Evolutionary conservation across 1,140 invertebrate genomes (phyloP), one percentile per base, ranked within the genome.

Genomic region (Phortica variegata): DNA sequence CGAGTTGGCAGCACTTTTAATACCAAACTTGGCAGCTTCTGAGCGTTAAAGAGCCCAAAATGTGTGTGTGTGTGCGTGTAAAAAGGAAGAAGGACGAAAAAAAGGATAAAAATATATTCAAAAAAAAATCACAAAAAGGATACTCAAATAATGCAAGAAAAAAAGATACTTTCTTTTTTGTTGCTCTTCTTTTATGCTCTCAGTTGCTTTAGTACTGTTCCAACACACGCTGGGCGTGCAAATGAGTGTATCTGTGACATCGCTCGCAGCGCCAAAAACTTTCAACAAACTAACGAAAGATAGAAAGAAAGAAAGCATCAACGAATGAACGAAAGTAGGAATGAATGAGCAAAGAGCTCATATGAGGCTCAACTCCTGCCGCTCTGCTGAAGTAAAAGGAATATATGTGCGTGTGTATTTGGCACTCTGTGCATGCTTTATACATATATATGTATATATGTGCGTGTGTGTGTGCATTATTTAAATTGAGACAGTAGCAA

Each of bases 191-290:
- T 26, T 26, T 10, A 26, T 26, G 5, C 23, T n/a, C n/a, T n/a
- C n/a, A n/a, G n/a, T n/a, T n/a, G n/a, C n/a, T n/a, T n/a, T n/a
- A n/a, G n/a, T n/a, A n/a, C n/a, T n/a, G n/a, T n/a, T n/a, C n/a
- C n/a, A n/a, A n/a, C n/a, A n/a, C n/a, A n/a, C n/a, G n/a, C 17
- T 40, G 7, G 38, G 16, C 40, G 6, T 39, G 31, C 43, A 15
- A 42, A 40, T 42, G 39, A 49, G 46, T 34, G 33, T 9, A 17
- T 19, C 9, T 43, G 18, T 26, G 31, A 59, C 57, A 62, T 52
- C 53, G 60, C 54, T 56, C 57, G 55, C 53, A 51, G 56, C 50
- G 48, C 13, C 36, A 44, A 59, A 68, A 54, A 61, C 58, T 60
- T 54, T 66, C 52, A 52, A 52, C 54, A 44, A 47, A 26, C 23